Conservation (phyloP, 2,113 vertebrate species). For the Muntiacus muntjak region DNA sequence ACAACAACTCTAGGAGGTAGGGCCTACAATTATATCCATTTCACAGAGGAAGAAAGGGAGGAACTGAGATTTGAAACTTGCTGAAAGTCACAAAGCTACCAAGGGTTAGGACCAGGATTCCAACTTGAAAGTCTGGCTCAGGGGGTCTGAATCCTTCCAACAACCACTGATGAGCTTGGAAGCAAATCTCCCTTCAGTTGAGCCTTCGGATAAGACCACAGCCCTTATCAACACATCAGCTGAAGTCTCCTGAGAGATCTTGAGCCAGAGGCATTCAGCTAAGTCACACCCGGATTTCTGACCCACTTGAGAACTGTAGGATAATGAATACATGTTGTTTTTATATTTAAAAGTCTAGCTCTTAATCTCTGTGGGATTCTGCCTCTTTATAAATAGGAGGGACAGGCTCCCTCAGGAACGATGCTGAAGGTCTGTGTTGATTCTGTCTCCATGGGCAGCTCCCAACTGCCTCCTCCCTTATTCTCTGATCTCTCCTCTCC, state of each 20-base stretch:
- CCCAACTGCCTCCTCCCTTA: background rate
- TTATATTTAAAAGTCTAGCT: background rate
- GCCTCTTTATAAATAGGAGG: background rate
- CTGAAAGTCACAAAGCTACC: background rate
- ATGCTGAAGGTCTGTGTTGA: background rate
- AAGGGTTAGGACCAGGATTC: background rate
- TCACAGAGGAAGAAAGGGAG: background rate
- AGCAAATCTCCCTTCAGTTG: background rate
- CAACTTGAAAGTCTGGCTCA: background rate
- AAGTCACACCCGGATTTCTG: background rate
- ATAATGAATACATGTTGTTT: background rate
- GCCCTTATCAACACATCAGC: background rate
- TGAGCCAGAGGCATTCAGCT: background rate
- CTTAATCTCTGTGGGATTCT: background rate
- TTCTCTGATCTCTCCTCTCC: background rate
- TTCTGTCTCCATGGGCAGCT: background rate
- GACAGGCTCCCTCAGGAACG: background rate
- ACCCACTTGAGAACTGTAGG: background rate
- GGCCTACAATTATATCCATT: background rate
- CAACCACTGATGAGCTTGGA: background rate
- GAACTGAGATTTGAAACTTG: background rate
- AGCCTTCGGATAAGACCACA: background rate
- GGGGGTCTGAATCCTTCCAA: background rate
- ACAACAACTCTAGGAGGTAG: background rate
- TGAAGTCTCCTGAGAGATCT: background rate